Conservation (phyloP, 2,888 invertebrate species). For the Hofmannophila pseudospretella region DNA sequence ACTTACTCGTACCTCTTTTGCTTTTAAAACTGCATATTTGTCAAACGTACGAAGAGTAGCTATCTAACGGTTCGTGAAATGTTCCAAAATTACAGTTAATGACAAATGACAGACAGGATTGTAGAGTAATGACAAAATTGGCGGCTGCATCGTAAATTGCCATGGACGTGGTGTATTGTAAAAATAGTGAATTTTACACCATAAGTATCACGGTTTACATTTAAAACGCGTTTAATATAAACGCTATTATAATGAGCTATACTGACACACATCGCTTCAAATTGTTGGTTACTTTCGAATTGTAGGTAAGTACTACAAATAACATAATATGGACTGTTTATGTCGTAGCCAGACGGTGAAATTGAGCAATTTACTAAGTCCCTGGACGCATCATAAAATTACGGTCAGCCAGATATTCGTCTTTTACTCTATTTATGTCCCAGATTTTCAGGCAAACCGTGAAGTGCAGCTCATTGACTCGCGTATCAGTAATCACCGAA, state of each 20-base stretch:
- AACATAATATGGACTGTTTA: no score
- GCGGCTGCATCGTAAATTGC: conserved; percentile 45
- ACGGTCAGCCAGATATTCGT: no score
- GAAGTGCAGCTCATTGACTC: no score
- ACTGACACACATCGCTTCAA: conserved; percentile 3
- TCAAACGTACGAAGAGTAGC: conserved; percentile 19
- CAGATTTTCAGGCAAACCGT: no score
- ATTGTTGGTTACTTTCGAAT: conserved; percentile 5
- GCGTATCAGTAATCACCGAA: no score
- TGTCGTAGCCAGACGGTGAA: no score
- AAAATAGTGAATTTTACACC: conserved; percentile 23
- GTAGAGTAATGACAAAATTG: conserved; percentile 54
- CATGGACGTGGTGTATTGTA: conserved; percentile 42
- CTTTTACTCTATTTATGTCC: no score
- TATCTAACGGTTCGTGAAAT: conserved; percentile 62
- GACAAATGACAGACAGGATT: conserved; percentile 35
- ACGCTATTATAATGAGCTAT: conserved; percentile 3
- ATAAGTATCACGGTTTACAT: neutral
- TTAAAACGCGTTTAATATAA: neutral
- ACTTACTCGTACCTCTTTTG: no score
- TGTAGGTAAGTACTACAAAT: no score
- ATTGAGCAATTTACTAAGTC: no score
- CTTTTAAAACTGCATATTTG: conserved; percentile 23
- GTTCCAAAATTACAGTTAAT: conserved; percentile 59
- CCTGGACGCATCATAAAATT: no score